Base-by-base conservation (phyloP, 1,140 invertebrate genomes). In the Neodiprion virginianus region DNA sequence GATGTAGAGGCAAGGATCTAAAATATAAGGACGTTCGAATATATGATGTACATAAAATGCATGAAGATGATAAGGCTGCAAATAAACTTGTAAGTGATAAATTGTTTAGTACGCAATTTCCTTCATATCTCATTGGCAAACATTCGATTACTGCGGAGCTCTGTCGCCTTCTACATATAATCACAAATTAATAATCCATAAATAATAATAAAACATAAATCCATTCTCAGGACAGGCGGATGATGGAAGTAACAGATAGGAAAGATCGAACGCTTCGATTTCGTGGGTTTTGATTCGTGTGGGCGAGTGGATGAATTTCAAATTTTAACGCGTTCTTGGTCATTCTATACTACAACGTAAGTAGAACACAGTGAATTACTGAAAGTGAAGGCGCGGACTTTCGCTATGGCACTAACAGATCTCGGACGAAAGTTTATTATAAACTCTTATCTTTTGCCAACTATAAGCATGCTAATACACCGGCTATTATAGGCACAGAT, bases 1-100 rank as follows among this genome's bases (percentile, higher is more conserved):
- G 68, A 99, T 96, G 83, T 98, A 99, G 40, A 99, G 85, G 86
- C 96, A 97, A 1, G 98, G 98, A 93, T 99, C 97, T 95, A 89
- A 5, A 91, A 90, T 53, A 79, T 77, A 80, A 74, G 77, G 79
- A 75, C 21, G 28, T 28, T 73, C 50, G 40, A 1, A 65, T 14
- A 17, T 65, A 14, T 7, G 7, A 17, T 17, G 17, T 17, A 65
- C 61, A 5, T 14, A 3, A 1, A 65, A 17, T 17, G 53, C 53
- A 61, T 11, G 10, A n/a, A 14, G 12, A 5, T 7, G 4, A 65
- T 14, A 65, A 65, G 12, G 1, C 10, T 61, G 53, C 10, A 61
- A n/a, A 11, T 11, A 14, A 65, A 40, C 28, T 40, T 40, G 28
- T 40, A 40, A 40, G 1, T 40, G 28, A 40, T 40, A 3, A 40